Conservation (phyloP, 2,797 vertebrate genomes). For the Manis pentadactyla region DNA sequence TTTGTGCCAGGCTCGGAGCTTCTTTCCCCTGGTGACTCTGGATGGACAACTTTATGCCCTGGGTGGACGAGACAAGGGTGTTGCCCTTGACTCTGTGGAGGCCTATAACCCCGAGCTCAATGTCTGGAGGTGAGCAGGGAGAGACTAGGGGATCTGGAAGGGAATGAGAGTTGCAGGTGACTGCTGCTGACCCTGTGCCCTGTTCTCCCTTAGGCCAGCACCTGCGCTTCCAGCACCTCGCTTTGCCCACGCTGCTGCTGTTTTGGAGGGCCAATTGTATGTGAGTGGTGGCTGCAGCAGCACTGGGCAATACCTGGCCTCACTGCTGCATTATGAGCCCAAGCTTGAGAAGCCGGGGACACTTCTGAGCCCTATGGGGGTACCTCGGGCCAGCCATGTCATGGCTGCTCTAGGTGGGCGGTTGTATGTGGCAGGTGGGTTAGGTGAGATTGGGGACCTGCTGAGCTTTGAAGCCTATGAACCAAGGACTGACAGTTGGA, state of each 20-base stretch:
- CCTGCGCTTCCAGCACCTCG: conserved; percentile 84
- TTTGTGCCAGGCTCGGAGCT: conserved; percentile 87
- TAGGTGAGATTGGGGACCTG: conserved; percentile 87
- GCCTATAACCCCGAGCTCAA: conserved; percentile 85
- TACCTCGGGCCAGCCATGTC: conserved; percentile 87
- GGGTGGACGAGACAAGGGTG: conserved; percentile 85
- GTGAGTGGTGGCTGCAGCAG: conserved; percentile 87
- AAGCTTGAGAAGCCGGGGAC: conserved; percentile 76
- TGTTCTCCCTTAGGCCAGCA: conserved; percentile 77
- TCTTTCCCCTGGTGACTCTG: conserved; percentile 87
- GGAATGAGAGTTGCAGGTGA: neutral
- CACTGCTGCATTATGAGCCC: conserved; percentile 87
- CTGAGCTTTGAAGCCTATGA: conserved; percentile 88
- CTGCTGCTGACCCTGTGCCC: neutral
- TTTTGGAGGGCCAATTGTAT: conserved; percentile 87
- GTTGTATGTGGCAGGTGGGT: conserved; percentile 88
- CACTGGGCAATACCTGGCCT: conserved; percentile 75
- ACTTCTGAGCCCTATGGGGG: conserved; percentile 85
- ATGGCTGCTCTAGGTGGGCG: conserved; percentile 86
- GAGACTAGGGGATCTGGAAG: neutral
- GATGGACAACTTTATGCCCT: conserved; percentile 88
- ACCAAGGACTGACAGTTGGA: conserved; percentile 84
- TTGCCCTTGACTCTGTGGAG: conserved; percentile 88
- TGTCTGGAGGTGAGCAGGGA: conserved; percentile 87
- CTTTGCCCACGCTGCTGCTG: conserved; percentile 87